Evolutionary conservation across 2,797 vertebrate genomes (phyloP).

Genomic region (Percopsis omiscomaycus): DNA sequence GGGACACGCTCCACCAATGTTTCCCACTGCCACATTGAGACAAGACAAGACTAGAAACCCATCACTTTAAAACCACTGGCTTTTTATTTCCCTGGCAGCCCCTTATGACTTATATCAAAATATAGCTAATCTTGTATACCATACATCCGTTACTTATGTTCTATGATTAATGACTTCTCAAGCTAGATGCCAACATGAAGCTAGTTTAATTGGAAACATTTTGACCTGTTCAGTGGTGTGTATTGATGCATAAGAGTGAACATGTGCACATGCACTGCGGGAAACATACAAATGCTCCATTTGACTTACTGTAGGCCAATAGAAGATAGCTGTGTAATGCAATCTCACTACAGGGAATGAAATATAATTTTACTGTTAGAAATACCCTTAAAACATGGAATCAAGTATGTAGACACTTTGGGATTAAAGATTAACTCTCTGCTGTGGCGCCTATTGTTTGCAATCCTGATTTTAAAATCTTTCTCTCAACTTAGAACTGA

Average conservation of each 20-base stretch:
- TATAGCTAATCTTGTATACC: not conserved
- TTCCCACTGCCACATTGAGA: too few species aligned
- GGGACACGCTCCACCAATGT: too few species aligned
- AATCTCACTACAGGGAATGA: not conserved
- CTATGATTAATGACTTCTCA: conserved; percentile 35
- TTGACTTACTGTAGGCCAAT: too few species aligned
- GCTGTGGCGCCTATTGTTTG: too few species aligned
- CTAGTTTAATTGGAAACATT: conserved; percentile 48
- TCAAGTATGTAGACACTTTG: conserved; percentile 2
- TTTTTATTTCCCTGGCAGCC: too few species aligned
- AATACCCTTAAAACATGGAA: conserved; percentile 2
- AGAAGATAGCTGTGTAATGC: not conserved
- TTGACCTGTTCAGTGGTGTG: conserved; percentile 41
- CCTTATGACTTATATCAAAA: not conserved
- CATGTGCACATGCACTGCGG: conserved; percentile 1
- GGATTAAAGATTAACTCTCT: not conserved
- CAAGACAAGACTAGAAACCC: too few species aligned
- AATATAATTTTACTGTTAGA: not conserved
- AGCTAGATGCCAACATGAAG: conserved; percentile 24
- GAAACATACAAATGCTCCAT: conserved; percentile 4
- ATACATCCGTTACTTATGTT: conserved; percentile 12
- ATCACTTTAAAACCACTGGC: too few species aligned
- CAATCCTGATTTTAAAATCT: too few species aligned
- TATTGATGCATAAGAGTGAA: conserved; percentile 23
- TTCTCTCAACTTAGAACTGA: too few species aligned